A percentile compares a stretch with the other conserved stretches of the same genome.
These are phyloP conservation scores for Oryzias melastigma DNA, from an alignment of 2,113 vertebrate genomes.

Conservation along the genomic window DNA sequence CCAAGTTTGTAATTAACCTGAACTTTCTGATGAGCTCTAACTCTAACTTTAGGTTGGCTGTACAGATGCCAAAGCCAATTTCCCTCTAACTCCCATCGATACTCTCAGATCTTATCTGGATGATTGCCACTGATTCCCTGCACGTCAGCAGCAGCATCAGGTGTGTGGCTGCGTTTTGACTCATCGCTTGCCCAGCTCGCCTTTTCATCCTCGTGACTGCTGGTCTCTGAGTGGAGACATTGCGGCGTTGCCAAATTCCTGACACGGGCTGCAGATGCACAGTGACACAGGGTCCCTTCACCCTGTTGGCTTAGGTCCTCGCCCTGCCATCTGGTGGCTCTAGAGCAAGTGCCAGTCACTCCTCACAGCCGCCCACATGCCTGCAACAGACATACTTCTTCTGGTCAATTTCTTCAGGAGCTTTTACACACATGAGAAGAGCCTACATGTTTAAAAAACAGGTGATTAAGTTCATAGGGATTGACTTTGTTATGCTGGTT, in stretches of 20 bases:
- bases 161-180: slow-evolving; percentile 58
- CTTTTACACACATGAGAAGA: not conserved
- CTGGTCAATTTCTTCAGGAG: slow-evolving; percentile 21
- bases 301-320: slow-evolving; percentile 53
- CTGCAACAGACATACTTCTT: slow-evolving; percentile 34
- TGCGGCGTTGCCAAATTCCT: slow-evolving; percentile 51
- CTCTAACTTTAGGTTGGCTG: slow-evolving; percentile 47
- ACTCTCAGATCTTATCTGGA: slow-evolving; percentile 61
- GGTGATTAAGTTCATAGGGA: slow-evolving; percentile 20
- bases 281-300: slow-evolving; percentile 66
- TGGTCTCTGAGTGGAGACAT: slow-evolving; percentile 46
- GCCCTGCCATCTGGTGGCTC: slow-evolving; percentile 73
- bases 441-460: slow-evolving; percentile 23
- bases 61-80: slow-evolving; percentile 49
- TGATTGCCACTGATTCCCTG: slow-evolving; percentile 50
- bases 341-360: slow-evolving; percentile 72
- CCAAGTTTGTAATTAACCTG: slow-evolving; percentile 34
- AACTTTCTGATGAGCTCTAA: slow-evolving; percentile 65
- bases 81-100: slow-evolving; percentile 27
- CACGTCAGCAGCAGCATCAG: slow-evolving; percentile 60
- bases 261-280: slow-evolving; percentile 67
- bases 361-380: slow-evolving; percentile 31
- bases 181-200: slow-evolving; percentile 66
- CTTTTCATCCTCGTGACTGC: slow-evolving; percentile 49
- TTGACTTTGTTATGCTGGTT: slow-evolving; percentile 31